Evolutionary conservation across 2,113 vertebrate genomes (phyloP), one percentile per base, ranked within the genome.

Genomic region (Sapayoa aenigma): DNA sequence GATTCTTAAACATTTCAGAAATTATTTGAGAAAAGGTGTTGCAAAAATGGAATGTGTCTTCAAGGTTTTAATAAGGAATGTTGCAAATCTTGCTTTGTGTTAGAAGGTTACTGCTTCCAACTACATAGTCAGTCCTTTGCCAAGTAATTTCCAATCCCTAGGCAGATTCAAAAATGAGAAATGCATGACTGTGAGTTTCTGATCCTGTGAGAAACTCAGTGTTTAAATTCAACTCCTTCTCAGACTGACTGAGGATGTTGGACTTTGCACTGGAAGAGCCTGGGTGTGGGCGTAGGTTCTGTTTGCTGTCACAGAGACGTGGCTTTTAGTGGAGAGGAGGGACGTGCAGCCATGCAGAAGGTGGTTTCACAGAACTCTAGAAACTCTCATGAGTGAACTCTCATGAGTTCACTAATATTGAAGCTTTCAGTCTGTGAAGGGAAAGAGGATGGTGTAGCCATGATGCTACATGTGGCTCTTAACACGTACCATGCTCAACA

Each of bases 361-460:
- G 7, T 1, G 4, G 25, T 60, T 71, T 86, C 3, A 2, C 14
- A 24, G 37, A 1, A 0, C 41, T 65, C 30, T 9, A 6, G 23
- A 37, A 50, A 27, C n/a, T n/a, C n/a, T n/a, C n/a, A n/a, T n/a
- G n/a, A n/a, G n/a, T n/a, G n/a, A n/a, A n/a, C n/a, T n/a, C 44
- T 86, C 11, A 2, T 10, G 15, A 68, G 14, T 12, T 69, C 47
- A 19, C 30, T 19, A 3, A 27, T 23, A 7, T 20, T 27, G 35
- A 42, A 33, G 21, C 31, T 15, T 49, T 63, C 25, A 28, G 23
- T 24, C 33, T 8, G 5, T 37, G 30, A 41, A 63, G 71, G 13
- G 17, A 37, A 12, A 3, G 30, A 7, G 13, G 0, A 2, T 5
- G 12, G 25, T 2, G 2, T 25, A 19, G 5, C 0, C 23, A 28